Conservation (phyloP, 1,140 invertebrate species). For the Megalonaias nervosa region DNA sequence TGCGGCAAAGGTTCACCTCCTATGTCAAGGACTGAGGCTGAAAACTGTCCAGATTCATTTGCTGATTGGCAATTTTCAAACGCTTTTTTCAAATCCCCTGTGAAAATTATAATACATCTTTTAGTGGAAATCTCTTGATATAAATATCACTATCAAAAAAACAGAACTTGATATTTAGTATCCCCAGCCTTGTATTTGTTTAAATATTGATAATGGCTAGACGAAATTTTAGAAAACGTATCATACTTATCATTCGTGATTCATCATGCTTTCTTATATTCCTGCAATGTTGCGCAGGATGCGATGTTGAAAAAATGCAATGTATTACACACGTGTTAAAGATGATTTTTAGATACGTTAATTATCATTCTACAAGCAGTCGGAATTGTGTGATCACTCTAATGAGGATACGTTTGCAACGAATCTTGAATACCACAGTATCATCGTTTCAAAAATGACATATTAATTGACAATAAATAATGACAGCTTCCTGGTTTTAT, state of each 20-base stretch:
- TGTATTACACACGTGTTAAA: neutral
- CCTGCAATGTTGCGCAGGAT: neutral
- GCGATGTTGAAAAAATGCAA: conserved; percentile 5
- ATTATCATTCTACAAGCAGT: conserved; percentile 15
- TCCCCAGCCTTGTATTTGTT: conserved; percentile 58
- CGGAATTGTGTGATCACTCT: neutral
- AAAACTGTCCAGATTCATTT: conserved; percentile 43
- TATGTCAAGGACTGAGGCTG: conserved; percentile 22
- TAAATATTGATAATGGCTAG: conserved; percentile 16
- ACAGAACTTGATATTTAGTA: conserved; percentile 78
- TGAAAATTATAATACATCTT: conserved; percentile 79
- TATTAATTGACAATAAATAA: conserved; percentile 87
- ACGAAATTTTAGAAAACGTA: neutral
- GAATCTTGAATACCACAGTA: conserved; percentile 76
- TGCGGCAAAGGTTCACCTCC: conserved; percentile 41
- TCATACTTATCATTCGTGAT: neutral
- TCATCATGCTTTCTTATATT: neutral
- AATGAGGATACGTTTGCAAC: conserved; percentile 80
- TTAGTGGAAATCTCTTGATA: conserved; percentile 90
- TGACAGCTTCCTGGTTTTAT: conserved; percentile 77
- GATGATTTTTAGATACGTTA: conserved; percentile 19
- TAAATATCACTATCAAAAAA: conserved; percentile 87
- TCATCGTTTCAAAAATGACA: conserved; percentile 80
- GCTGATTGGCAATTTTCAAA: conserved; percentile 19
- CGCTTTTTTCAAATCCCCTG: conserved; percentile 72